Conservation (phyloP, 2,797 vertebrate species). For the Forpus xanthops region DNA sequence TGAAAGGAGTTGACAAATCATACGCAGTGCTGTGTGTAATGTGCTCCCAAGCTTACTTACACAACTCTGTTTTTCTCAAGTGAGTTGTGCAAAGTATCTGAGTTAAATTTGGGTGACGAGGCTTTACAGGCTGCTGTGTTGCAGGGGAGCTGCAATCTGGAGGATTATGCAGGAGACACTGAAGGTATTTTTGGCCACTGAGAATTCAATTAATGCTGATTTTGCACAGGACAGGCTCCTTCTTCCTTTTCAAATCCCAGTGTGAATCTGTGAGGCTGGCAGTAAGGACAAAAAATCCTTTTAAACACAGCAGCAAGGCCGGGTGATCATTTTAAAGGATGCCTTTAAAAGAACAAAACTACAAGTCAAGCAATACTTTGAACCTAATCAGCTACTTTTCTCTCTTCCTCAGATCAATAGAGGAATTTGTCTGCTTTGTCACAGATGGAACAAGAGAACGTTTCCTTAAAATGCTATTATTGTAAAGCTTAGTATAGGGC, state of each 20-base stretch:
- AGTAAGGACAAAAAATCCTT: background rate
- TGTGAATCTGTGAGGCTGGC: background rate
- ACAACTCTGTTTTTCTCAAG: background rate
- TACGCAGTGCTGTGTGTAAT: background rate
- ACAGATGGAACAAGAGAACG: background rate
- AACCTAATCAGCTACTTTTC: background rate
- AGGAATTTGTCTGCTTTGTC: background rate
- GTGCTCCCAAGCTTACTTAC: background rate
- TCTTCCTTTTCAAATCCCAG: background rate
- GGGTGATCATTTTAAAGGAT: background rate
- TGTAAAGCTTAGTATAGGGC: background rate
- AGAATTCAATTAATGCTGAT: background rate
- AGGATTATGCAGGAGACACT: background rate
- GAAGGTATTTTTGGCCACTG: background rate
- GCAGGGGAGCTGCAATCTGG: background rate
- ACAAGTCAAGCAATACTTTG: background rate
- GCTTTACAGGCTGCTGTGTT: background rate
- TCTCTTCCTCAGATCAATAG: background rate
- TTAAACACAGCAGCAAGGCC: background rate
- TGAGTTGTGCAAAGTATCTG: background rate
- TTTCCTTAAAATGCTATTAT: background rate
- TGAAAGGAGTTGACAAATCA: background rate
- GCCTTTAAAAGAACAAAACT: background rate
- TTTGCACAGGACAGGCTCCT: background rate
- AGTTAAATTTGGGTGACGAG: background rate